Percentiles rank a stretch among this genome's conserved stretches.
Evolutionary conservation across 2,888 invertebrate species (phyloP).

Genomic region (Leptopilina myrica): DNA sequence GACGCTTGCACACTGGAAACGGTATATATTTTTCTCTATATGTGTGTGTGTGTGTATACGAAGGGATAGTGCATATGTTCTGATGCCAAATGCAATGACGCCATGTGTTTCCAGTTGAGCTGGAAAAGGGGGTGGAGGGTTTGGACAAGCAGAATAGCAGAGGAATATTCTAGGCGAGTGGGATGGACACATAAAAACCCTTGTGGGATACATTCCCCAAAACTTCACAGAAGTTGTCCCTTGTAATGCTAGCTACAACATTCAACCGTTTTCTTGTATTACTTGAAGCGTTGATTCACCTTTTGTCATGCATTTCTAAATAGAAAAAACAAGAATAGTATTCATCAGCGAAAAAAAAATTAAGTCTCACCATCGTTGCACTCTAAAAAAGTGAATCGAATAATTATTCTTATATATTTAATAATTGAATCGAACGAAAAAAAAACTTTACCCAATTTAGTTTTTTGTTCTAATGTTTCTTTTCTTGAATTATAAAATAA

Average conservation of each 20-base stretch:
- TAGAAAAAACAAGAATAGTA: no score
- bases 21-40: neutral
- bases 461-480: neutral
- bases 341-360: no score
- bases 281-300: neutral
- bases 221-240: slow-evolving; percentile 22
- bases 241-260: slow-evolving; percentile 1
- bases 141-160: slow-evolving; percentile 47
- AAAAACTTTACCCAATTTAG: no score
- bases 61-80: slow-evolving; percentile 54
- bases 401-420: no score
- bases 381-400: no score
- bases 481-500: slow-evolving; percentile 1
- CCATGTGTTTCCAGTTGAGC: slow-evolving; percentile 74
- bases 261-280: slow-evolving; percentile 2
- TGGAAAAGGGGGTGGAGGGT: slow-evolving; percentile 58
- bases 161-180: slow-evolving; percentile 41
- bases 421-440: no score
- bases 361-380: no score
- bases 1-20: slow-evolving; percentile 24
- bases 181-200: slow-evolving; percentile 28
- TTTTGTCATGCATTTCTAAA: no score
- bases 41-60: neutral
- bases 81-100: slow-evolving; percentile 57
- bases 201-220: slow-evolving; percentile 37